phyloP scores from a whole-genome alignment of 1,140 invertebrate genomes.

The Pogonomyrmex barbatus region DNA sequence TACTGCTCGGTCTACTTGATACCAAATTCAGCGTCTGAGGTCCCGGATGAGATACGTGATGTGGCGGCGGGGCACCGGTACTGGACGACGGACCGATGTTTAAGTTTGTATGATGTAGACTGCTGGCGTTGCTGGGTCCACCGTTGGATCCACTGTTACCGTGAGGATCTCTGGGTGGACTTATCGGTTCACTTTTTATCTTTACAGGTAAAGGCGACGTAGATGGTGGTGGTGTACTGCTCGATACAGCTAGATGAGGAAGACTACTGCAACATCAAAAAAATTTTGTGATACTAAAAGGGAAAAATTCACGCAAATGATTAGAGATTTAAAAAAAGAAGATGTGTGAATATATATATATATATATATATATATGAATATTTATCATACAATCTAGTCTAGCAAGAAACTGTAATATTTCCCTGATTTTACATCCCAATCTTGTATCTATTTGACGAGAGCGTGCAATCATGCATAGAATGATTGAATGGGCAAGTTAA shows the following conservation, averaged over 20 bases:
- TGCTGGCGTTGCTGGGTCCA: conserved; percentile 76
- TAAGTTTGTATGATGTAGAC: conserved; percentile 81
- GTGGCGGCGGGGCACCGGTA: conserved; percentile 83
- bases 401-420: conserved; percentile 20
- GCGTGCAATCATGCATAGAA: conserved; percentile 17
- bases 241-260: conserved; percentile 92
- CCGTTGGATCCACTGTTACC: conserved; percentile 80
- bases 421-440: not conserved
- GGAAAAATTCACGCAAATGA: not conserved
- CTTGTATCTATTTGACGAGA: not conserved
- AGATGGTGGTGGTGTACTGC: conserved; percentile 92
- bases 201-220: conserved; percentile 94
- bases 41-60: conserved; percentile 86
- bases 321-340: not conserved
- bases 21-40: conserved; percentile 88
- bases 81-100: conserved; percentile 83
- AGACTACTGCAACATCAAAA: conserved; percentile 87
- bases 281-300: not conserved
- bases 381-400: conserved; percentile 1
- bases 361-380: not conserved
- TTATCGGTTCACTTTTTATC: conserved; percentile 98
- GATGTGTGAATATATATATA: not conserved
- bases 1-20: conserved; percentile 83
- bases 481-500: conserved; percentile 13
- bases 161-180: conserved; percentile 91